These are phyloP conservation scores for Hirtodrosophila histrioides DNA, from an alignment of 2,888 invertebrate genomes.

Conservation along the genomic window DNA sequence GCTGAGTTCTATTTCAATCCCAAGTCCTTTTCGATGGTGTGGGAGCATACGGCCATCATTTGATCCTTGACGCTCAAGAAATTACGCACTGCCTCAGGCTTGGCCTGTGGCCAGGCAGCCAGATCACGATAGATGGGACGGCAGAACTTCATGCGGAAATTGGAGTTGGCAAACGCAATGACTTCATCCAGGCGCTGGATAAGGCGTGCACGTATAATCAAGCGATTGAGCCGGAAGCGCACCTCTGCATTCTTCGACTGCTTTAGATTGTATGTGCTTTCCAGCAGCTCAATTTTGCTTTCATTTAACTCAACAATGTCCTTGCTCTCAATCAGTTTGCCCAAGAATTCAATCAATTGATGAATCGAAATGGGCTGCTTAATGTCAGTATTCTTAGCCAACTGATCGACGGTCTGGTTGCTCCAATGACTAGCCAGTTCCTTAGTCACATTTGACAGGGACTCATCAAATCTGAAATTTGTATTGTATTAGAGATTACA, in stretches of 20 bases:
- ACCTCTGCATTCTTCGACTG: conserved; percentile 91
- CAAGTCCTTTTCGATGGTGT: conserved; percentile 91
- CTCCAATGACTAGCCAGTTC: conserved; percentile 87
- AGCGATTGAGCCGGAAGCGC: conserved; percentile 90
- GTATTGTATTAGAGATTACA: background rate
- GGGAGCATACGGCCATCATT: conserved; percentile 94
- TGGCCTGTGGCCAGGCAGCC: conserved; percentile 90
- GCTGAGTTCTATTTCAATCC: conserved; percentile 75
- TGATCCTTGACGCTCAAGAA: conserved; percentile 88
- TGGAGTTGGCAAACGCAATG: conserved; percentile 91
- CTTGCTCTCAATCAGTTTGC: conserved; percentile 87
- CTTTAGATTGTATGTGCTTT: conserved; percentile 88
- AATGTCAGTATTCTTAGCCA: conserved; percentile 85
- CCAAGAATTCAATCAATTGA: conserved; percentile 89
- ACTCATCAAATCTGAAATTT: conserved; percentile 87
- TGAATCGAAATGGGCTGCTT: conserved; percentile 86
- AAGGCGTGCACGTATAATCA: conserved; percentile 91
- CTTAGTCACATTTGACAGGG: conserved; percentile 87
- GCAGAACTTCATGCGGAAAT: conserved; percentile 96
- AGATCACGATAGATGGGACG: conserved; percentile 94
- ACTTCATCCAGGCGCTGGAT: conserved; percentile 88
- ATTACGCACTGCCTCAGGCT: conserved; percentile 88
- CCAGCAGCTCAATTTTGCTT: conserved; percentile 86
- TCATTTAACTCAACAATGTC: conserved; percentile 85
- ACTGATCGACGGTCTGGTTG: conserved; percentile 83